Evolutionary conservation across 2,888 invertebrate genomes (phyloP).

Genomic region (Ferdinandea cuprea): DNA sequence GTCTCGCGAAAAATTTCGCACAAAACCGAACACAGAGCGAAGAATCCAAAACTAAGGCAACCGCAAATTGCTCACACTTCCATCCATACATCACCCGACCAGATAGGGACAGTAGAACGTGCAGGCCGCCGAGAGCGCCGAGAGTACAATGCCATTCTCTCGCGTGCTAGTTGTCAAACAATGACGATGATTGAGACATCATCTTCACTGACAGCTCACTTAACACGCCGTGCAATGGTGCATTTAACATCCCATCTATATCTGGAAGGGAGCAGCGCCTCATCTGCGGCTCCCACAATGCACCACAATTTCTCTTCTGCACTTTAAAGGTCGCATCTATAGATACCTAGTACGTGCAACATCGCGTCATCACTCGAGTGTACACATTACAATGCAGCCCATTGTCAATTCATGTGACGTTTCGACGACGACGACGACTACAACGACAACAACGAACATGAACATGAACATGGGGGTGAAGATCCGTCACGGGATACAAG

Average conservation of each 20-base stretch:
- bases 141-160: conserved; percentile 54
- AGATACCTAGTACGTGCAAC: conserved; percentile 38
- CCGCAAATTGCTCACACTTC: conserved; percentile 21
- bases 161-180: conserved; percentile 73
- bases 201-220: conserved; percentile 72
- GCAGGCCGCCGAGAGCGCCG: neutral
- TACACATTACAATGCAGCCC: conserved; percentile 62
- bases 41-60: neutral
- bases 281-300: conserved; percentile 35
- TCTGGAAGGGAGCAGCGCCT: conserved; percentile 16
- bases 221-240: conserved; percentile 51
- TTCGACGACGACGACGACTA: conserved; percentile 32
- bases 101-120: neutral
- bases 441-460: neutral
- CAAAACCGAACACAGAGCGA: conserved; percentile 15
- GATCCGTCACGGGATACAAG: conserved; percentile 52
- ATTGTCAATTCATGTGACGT: conserved; percentile 69
- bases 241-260: conserved; percentile 61
- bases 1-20: conserved; percentile 50
- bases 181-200: conserved; percentile 72
- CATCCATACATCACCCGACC: conserved; percentile 35
- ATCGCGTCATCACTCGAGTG: conserved; percentile 57
- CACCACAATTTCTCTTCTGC: conserved; percentile 30
- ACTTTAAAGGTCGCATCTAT: conserved; percentile 58
- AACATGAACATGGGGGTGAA: neutral